Conservation (phyloP, 2,113 vertebrate genomes). For the Junco hyemalis region DNA sequence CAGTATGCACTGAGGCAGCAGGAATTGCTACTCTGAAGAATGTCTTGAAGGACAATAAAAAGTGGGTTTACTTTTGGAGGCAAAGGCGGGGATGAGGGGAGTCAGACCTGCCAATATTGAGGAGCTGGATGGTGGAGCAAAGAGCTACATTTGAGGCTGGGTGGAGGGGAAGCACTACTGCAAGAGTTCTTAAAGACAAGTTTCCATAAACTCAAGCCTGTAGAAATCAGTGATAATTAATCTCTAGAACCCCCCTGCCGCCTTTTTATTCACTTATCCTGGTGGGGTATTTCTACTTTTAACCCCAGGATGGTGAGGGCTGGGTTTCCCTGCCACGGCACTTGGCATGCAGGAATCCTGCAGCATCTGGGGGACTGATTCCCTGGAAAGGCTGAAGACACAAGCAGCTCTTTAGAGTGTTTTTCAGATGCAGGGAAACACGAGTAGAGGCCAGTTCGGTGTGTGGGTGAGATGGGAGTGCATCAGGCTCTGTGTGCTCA, state of each 20-base stretch:
- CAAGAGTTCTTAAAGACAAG: not conserved
- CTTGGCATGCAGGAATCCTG: not conserved
- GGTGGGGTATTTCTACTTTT: not conserved
- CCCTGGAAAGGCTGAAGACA: conserved; percentile 38
- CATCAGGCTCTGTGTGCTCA: not conserved
- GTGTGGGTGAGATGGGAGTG: not conserved
- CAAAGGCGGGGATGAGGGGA: fast-evolving
- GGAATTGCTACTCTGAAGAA: not conserved
- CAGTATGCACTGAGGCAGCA: not conserved
- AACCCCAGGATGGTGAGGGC: not conserved
- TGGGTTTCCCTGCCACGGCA: conserved; percentile 9
- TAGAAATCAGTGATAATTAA: not conserved
- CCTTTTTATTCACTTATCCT: not conserved
- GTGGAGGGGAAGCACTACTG: not conserved
- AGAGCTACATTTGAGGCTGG: not conserved
- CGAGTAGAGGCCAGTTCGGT: not conserved
- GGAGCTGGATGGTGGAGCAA: fast-evolving
- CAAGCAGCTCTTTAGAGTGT: not conserved
- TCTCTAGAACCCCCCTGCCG: not conserved
- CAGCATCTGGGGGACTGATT: conserved; percentile 34
- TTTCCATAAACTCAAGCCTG: not conserved
- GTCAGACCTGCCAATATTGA: not conserved
- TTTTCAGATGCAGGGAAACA: not conserved
- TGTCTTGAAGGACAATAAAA: not conserved
- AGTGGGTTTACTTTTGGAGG: not conserved